Evolutionary conservation across 2,113 vertebrate genomes (phyloP), one percentile per base, ranked within the genome.

Genomic region (Erythrocercus mccallii): DNA sequence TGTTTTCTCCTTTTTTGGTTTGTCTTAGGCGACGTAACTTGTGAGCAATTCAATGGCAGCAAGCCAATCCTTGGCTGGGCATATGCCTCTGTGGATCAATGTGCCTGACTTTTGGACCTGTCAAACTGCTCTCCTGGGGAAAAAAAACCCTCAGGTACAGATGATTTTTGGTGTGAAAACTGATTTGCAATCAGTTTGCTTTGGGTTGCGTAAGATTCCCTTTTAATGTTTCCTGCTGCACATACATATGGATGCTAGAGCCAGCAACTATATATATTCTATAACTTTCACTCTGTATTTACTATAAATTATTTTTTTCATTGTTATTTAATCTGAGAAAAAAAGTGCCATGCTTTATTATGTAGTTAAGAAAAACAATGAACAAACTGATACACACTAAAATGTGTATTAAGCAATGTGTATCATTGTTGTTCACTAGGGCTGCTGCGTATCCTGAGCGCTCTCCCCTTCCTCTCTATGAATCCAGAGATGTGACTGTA

Each of bases 61-160:
- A 96, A 95, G 47, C 73, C 64, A 53, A 38, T 66, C 27, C 53
- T 65, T 56, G 80, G 51, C 58, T 97, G 94, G 97, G 87, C 94
- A 40, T 90, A 88, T 2, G 19, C 84, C 7, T 88, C 96, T 24
- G 94, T 98, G 35, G 98, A 98, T 95, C 86, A 83, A 8, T 94
- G 97, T 48, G 96, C 97, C 97, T 51, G 98, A 98, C 81, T 57
- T 98, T 62, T 99, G 98, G 98, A 97, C 92, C 4, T 98, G 95
- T 94, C 98, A 99, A 97, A 83, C 90, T 21, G 89, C 96, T 80
- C 94, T 98, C 72, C 90, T 98, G 57, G 96, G 96, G 97, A 93
- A 99, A 98, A 96, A 48, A 21, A 37, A 84, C n/a, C n/a, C n/a
- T n/a, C 97, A 98, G 97, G 98, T 98, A 96, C 30, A 65, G 61